Base-by-base conservation (phyloP, 30 jellyfish, hydroid and myxozoan genomes). In the Aurelia coerulea region DNA sequence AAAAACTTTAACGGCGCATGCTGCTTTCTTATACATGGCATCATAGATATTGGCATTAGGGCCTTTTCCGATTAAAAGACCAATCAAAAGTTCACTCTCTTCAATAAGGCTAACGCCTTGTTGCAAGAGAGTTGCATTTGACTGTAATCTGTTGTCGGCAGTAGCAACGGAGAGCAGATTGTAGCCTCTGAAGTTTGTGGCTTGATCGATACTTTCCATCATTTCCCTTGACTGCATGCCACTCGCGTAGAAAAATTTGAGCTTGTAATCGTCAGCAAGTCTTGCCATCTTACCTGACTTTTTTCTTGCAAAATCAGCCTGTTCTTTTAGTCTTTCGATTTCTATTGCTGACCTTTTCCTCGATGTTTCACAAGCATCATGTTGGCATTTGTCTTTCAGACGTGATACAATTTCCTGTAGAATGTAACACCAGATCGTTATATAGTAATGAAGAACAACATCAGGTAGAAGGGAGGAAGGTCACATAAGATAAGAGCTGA, bases 21-120 rank as follows among this genome's bases (percentile, higher is more conserved):
- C 41, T 1, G n/a, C 41, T 37, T 53, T 6, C 41, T 73, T 73
- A 17, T 37, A 73, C 0, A 15, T 29, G 5, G 69, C 68, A 0
- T 73, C 69, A 10, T 73, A 73, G 11, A 73, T 68, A 16, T 73
- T 73, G 68, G 68, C 68, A n/a, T 73, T 73, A 50, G 84, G 84
- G n/a, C 84, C 84, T 9, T 16, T 73, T 2, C 42, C 37, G 50
- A 73, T 73, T 3, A 50, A 10, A 7, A 34, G 19, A 4, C 52
- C 50, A 39, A 37, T 14, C 19, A 9, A 33, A 0, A 73, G 68
- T 23, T 73, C 69, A 5, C 46, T 23, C 2, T 73, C 84, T 3
- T 2, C 17, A 5, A 73, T 73, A 4, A 73, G 4, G n/a, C 84
- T 73, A 0, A 73, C 23, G n/a, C 84, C 84, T 73, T 73, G 84